Base-by-base conservation (phyloP, 2,888 invertebrate species). In the Melipona bicolor region DNA sequence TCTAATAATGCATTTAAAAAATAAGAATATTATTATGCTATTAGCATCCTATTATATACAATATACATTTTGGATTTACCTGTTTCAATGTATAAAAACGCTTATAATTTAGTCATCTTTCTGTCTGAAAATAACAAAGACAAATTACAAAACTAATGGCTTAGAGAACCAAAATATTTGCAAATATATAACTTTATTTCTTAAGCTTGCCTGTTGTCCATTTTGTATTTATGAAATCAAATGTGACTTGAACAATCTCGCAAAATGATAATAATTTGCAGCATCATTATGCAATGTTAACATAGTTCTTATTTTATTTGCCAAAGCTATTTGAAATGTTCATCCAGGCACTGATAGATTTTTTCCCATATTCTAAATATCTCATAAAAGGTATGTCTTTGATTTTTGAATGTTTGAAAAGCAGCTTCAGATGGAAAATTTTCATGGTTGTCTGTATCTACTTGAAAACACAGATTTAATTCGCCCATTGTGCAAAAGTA, bases 361-460 rank as follows among this genome's bases (percentile, higher is more conserved):
- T 15, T 94, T 91, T 97, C 96, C 97, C 97, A 97, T 61, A 95
- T 95, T 80, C 97, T 96, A 56, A 98, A 95, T 77, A 97, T 96
- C 76, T 97, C 97, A 93, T 98, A 98, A 93, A 98, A 99, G 89
- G 97, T 95, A 94, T 99, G 98, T 61, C 98, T 95, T 91, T 98
- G 98, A 88, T 97, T 97, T 89, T 96, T 96, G 90, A 98, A 98
- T 36, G 96, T 96, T 61, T 96, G 96, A 92, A 98, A 98, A 71
- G 97, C 96, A 11, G 95, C 93, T 61, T 96, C 95, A 0, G 96
- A 96, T 0, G 97, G 97, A 92, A 98, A 99, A 92, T 98, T 98
- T 59, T 97, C 96, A 3, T 96, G 95, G 75, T 97, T 98, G 91
- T 98, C 98, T 0, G 97, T 98, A 83, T 98, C 98, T 3, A 96